Evolutionary conservation across 2,797 vertebrate species (phyloP).

Genomic region (Schizopygopsis pylzovi): DNA sequence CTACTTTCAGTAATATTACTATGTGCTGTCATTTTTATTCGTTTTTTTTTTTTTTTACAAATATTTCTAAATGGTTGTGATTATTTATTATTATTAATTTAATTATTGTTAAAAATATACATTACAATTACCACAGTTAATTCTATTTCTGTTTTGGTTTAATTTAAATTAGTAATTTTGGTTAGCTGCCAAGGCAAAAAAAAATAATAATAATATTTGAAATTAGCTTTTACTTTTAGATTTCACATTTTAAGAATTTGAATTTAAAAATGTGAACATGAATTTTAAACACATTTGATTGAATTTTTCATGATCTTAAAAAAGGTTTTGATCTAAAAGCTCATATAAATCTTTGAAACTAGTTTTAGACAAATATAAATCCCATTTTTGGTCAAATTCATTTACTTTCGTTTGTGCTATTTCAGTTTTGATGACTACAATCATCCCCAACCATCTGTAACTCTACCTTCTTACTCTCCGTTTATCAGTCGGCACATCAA

Average conservation of each 20-base stretch:
- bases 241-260: background rate
- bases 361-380: background rate
- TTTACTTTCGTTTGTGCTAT: background rate
- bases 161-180: background rate
- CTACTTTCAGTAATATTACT: background rate
- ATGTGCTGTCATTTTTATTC: background rate
- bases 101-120: too few species aligned
- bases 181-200: too few species aligned
- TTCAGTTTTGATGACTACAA: background rate
- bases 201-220: background rate
- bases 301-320: too few species aligned
- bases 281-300: too few species aligned
- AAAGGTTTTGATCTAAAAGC: too few species aligned
- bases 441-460: background rate
- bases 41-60: too few species aligned
- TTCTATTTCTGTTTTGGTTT: too few species aligned
- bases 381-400: background rate
- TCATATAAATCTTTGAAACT: background rate
- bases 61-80: too few species aligned
- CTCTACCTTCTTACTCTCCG: constrained; percentile 71
- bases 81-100: too few species aligned
- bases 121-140: too few species aligned
- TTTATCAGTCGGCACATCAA: constrained; percentile 60
- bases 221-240: background rate
- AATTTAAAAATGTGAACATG: background rate